phyloP scores from a whole-genome alignment of 2,888 invertebrate species.

The Mythimna albipuncta region DNA sequence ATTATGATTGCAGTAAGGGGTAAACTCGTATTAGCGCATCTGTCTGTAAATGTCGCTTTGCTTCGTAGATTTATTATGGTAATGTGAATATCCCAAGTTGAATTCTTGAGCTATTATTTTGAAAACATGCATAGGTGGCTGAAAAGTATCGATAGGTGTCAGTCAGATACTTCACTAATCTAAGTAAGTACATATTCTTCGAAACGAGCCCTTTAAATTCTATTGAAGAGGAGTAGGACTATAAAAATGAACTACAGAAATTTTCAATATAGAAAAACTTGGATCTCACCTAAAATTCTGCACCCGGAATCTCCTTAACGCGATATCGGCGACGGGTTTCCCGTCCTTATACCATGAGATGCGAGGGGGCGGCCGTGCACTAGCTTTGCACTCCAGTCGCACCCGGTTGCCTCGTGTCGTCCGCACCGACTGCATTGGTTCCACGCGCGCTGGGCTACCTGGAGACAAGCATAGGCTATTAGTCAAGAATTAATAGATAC shows the following conservation, averaged over 20 bases:
- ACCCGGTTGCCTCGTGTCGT: constrained; percentile 89
- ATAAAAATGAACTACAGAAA: neutral
- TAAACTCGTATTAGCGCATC: constrained; percentile 13
- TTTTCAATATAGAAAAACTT: neutral
- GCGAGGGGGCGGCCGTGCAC: constrained; percentile 94
- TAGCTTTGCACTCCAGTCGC: constrained; percentile 94
- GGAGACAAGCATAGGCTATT: constrained; percentile 58
- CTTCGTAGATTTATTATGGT: constrained; percentile 7
- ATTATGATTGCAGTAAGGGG: constrained; percentile 42
- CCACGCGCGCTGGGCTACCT: constrained; percentile 87
- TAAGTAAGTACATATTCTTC: neutral
- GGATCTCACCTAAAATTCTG: constrained; percentile 90
- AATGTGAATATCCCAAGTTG: constrained; percentile 2
- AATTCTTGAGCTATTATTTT: constrained; percentile 11
- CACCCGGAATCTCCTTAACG: constrained; percentile 91
- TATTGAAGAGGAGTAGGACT: neutral
- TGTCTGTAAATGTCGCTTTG: constrained; percentile 13
- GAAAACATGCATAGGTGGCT: neutral
- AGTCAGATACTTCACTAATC: neutral
- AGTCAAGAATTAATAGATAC: constrained; percentile 12
- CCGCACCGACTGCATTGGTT: constrained; percentile 84
- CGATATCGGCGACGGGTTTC: constrained; percentile 91
- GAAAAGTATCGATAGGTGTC: neutral
- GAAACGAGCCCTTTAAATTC: neutral
- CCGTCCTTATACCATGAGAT: constrained; percentile 96